Evolutionary conservation across 2,113 vertebrate genomes (phyloP).

Genomic region (Dromiciops gliroides): DNA sequence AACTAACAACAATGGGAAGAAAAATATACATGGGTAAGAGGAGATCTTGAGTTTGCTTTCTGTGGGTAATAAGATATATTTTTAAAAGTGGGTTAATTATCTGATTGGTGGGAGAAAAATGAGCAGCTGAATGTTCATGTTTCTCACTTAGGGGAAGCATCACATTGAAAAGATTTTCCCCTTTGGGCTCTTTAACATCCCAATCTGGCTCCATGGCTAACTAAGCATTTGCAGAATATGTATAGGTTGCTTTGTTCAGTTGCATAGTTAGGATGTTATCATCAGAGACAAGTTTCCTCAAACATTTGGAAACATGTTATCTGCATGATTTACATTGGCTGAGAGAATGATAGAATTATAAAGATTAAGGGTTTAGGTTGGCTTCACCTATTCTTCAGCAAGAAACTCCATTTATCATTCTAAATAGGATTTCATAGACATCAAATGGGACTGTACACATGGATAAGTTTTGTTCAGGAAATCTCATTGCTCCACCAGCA

Average conservation of each 20-base stretch:
- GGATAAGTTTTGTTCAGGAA: background rate
- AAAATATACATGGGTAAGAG: constrained; percentile 13
- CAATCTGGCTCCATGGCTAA: constrained; percentile 12
- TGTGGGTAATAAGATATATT: constrained; percentile 57
- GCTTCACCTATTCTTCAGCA: background rate
- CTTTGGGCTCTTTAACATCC: too few relatives aligned
- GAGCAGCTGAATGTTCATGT: constrained; percentile 7
- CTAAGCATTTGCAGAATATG: constrained; percentile 3
- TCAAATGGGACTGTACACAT: background rate
- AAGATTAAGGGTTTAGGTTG: constrained; percentile 38
- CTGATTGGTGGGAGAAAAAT: constrained; percentile 37
- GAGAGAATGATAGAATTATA: constrained; percentile 33
- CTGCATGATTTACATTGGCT: constrained; percentile 43
- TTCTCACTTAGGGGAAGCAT: constrained; percentile 26
- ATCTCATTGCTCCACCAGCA: background rate
- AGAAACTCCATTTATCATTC: background rate
- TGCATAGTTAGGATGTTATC: constrained; percentile 25
- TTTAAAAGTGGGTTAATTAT: constrained; percentile 47
- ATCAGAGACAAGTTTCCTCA: constrained; percentile 41
- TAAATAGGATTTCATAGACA: background rate
- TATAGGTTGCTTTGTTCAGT: background rate
- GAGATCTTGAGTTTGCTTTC: constrained; percentile 55
- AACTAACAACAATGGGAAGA: background rate
- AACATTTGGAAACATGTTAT: constrained; percentile 13
- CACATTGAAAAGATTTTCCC: constrained; percentile 26